Base-by-base conservation (phyloP, 2,113 vertebrate genomes). In the Melanotaenia duboulayi region DNA sequence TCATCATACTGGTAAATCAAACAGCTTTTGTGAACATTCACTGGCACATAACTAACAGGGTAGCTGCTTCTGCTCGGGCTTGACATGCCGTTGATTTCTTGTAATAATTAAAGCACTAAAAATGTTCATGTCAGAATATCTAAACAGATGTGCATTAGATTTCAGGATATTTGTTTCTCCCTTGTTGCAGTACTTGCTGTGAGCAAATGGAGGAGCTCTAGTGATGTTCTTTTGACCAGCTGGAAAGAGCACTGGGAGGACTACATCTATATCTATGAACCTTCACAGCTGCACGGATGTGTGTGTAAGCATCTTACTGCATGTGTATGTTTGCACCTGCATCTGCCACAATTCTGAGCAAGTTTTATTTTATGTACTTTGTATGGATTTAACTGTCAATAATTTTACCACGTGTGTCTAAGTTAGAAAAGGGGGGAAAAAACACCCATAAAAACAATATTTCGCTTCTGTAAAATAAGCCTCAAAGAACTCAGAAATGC, bases 201-300 rank as follows among this genome's bases (percentile, higher is more conserved):
- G 78, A 82, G 76, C 92, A 87, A 89, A 75, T 80, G 90, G 88
- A 87, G 92, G 90, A 89, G 90, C 92, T 93, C 92, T 88, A 78
- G 92, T 90, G 89, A 90, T 92, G 85, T 87, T 84, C 57, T 90
- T 78, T 50, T 78, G 76, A 82, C 79, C 75, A 65, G 65, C 50
- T 19, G 65, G 64, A 73, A 72, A 82, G 85, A 66, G 61, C 71
- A 44, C 65, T 73, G 65, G 32, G 50, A 71, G 65, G 62, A 80
- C 68, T 63, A 28, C 8, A 66, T 48, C 48, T 66, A 37, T 39
- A 62, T 49, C 50, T 51, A 54, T 68, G 66, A 50, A 73, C 58
- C 46, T 63, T 37, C 44, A 56, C 22, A 72, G 55, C 57, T 73
- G 1, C 17, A 60, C 65, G 48, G 50, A 54, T 37, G 40, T 72